Base-by-base conservation (phyloP, 2,888 invertebrate genomes). In the Laothoe populi region DNA sequence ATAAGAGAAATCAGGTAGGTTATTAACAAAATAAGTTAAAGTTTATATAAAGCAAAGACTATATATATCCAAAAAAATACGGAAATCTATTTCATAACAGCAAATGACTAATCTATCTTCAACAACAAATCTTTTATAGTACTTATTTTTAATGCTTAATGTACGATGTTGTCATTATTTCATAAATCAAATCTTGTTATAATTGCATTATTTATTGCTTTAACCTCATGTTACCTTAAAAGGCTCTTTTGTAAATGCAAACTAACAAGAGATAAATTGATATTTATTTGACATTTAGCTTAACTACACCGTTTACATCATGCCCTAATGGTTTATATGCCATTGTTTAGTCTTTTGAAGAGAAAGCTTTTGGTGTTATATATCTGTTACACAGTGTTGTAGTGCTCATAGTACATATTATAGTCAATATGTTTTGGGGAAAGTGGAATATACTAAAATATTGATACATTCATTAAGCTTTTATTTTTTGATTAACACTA, bases 251-350 rank as follows among this genome's bases (percentile, higher is more conserved):
- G 53, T 19, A 11, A 8, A 53, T 49, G 31, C 49, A 31, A 53
- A 31, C 31, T 21, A 53, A 53, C 35, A 53, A 31, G 53, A 35
- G 10, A 53, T 31, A 53, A 53, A 53, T 19, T 53, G 31, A 53
- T 53, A 53, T 53, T 53, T 53, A 53, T 53, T 53, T 53, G 53
- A 53, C 53, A 53, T 53, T 53, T 53, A n/a, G n/a, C 46, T 48
- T 4, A 10, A 35, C 49, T 16, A 49, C 19, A 31, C 53, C 16
- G 53, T 53, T 53, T 19, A 53, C 53, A 35, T 35, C 35, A 16
- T 44, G 8, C 19, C 44, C 11, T 11, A 11, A 35, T 35, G 19
- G 35, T 53, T 53, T 53, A 19, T 53, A 4, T 10, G 10, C 16
- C 11, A 53, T 35, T 53, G 16, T 53, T 35, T 10, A n/a, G 4